Conservation (phyloP, 2,113 vertebrate genomes). For the Cettia cetti region DNA sequence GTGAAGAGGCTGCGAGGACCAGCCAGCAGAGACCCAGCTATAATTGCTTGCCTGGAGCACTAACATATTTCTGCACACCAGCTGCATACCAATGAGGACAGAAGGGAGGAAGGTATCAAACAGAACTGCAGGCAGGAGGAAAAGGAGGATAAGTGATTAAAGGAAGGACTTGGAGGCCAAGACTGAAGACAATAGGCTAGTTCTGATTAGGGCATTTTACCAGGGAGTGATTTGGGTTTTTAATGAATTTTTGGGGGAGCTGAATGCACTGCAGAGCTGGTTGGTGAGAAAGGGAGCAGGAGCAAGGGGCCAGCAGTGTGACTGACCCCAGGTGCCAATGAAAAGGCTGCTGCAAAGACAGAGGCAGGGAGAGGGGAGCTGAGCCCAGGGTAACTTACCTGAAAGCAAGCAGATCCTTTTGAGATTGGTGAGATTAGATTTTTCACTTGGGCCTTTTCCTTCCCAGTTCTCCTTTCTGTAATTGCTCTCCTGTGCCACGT, state of each 20-base stretch:
- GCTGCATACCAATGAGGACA: slow-evolving; percentile 81
- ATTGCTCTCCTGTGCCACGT: background rate
- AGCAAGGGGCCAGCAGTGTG: background rate
- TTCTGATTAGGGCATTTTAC: background rate
- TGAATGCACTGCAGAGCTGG: background rate
- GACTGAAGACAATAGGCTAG: background rate
- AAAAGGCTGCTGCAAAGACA: background rate
- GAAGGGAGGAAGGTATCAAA: slow-evolving; percentile 43
- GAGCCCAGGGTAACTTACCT: background rate
- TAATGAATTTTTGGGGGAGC: background rate
- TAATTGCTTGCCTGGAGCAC: slow-evolving; percentile 82
- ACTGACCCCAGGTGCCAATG: background rate
- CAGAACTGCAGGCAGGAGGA: background rate
- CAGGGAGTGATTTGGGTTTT: background rate
- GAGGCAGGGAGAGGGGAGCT: background rate
- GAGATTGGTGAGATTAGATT: background rate
- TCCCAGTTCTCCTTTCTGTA: background rate
- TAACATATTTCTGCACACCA: slow-evolving; percentile 71
- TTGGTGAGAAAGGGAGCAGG: background rate
- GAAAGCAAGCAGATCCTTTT: background rate
- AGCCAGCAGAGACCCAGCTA: slow-evolving; percentile 72
- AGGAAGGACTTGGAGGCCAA: background rate
- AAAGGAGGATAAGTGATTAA: slow-evolving; percentile 40
- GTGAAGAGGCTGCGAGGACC: slow-evolving; percentile 66
- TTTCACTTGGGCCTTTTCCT: background rate